A percentile compares a stretch with the other conserved stretches of the same genome.
These are phyloP conservation scores for Ceramica pisi DNA, from an alignment of 2,888 invertebrate species.

Conservation along the genomic window DNA sequence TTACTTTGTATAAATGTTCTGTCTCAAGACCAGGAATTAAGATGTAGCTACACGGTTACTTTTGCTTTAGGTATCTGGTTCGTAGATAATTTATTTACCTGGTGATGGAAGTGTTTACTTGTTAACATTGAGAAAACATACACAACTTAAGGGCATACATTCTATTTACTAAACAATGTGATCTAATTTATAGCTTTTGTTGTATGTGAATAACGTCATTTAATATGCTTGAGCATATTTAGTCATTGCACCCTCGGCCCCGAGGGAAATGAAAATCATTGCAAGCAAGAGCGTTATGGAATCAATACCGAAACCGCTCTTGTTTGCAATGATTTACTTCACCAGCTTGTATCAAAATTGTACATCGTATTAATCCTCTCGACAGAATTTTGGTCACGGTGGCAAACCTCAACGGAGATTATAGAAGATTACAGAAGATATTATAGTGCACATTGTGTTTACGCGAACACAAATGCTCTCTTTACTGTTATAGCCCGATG, in stretches of 20 bases:
- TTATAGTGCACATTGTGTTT: not conserved
- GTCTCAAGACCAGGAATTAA: constrained; percentile 13
- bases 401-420: not conserved
- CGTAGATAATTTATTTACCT: not conserved
- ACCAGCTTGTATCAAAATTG: not conserved
- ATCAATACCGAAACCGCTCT: too few species aligned
- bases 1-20: constrained; percentile 34
- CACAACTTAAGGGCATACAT: not conserved
- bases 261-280: too few species aligned
- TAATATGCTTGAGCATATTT: not conserved
- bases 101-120: not conserved
- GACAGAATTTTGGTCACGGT: not conserved
- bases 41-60: not conserved
- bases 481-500: too few species aligned
- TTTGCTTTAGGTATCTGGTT: constrained; percentile 3
- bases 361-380: not conserved
- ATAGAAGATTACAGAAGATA: not conserved
- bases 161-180: not conserved
- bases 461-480: not conserved
- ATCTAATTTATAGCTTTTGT: not conserved
- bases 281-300: too few species aligned
- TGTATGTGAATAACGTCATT: not conserved
- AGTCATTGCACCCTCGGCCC: not conserved
- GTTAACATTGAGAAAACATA: not conserved
- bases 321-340: not conserved